Evolutionary conservation across 2,113 vertebrate genomes (phyloP).

Genomic region (Cochlearius cochlearius): DNA sequence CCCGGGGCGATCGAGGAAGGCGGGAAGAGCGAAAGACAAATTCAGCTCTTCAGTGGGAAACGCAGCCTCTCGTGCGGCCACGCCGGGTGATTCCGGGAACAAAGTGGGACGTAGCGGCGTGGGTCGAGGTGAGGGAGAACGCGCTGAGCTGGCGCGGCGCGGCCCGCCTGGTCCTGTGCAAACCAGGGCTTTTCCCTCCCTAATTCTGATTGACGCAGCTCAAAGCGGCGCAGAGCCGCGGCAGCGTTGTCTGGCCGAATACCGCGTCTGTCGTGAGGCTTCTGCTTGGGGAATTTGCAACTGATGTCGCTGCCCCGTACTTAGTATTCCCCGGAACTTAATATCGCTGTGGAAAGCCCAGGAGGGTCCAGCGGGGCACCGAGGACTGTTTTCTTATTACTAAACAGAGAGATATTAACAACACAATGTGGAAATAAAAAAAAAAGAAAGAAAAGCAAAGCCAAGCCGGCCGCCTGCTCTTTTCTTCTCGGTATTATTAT

Average conservation of each 20-base stretch:
- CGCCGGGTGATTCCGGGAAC: conserved; percentile 3
- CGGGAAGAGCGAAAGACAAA: conserved; percentile 24
- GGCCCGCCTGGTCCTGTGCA: neutral
- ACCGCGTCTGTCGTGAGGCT: neutral
- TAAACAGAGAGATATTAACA: conserved; percentile 76
- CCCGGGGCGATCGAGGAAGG: conserved; percentile 35
- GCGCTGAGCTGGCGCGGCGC: neutral
- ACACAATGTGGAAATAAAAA: conserved; percentile 73
- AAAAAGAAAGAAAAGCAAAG: conserved; percentile 12
- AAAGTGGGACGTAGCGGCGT: neutral
- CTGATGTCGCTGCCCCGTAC: neutral
- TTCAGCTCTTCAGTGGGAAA: neutral
- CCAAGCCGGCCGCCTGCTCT: conserved; percentile 76
- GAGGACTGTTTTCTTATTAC: conserved; percentile 74
- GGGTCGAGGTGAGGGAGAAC: neutral
- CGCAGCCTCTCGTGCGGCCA: neutral
- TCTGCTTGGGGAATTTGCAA: neutral
- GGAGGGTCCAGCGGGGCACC: conserved; percentile 12
- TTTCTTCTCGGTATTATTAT: conserved; percentile 81
- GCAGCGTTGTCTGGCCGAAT: neutral
- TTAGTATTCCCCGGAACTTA: conserved; percentile 34
- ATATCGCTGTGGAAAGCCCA: neutral
- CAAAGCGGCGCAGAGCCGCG: neutral
- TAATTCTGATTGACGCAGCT: neutral
- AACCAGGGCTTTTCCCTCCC: too few species aligned